phyloP scores from a whole-genome alignment of 2,888 invertebrate genomes.

The Tetranychus piercei region DNA sequence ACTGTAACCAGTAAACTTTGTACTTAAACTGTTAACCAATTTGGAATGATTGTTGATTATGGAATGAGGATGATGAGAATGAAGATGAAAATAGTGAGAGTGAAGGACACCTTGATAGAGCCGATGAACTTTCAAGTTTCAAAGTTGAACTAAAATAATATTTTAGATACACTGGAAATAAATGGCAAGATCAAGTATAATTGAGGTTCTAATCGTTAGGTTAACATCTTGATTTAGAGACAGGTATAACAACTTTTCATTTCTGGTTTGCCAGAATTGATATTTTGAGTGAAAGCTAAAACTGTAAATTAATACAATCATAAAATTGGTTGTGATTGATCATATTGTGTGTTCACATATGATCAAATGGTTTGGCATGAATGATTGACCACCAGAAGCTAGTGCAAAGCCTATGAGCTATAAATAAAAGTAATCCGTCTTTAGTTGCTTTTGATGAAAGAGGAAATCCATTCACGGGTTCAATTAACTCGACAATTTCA shows the following conservation, averaged over 20 bases:
- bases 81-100: background rate
- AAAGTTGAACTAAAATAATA: background rate
- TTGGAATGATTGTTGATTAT: background rate
- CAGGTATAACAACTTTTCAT: background rate
- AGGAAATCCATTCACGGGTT: too few species aligned
- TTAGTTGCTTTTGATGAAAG: too few species aligned
- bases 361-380: too few species aligned
- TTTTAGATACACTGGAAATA: background rate
- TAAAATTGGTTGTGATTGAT: too few species aligned
- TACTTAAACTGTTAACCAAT: background rate
- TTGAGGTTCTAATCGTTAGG: background rate
- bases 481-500: too few species aligned
- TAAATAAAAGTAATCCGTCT: too few species aligned
- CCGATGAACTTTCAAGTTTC: background rate
- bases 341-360: too few species aligned
- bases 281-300: too few species aligned
- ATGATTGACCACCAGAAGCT: too few species aligned
- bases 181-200: background rate
- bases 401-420: too few species aligned
- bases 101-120: conserved; percentile 14
- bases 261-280: background rate
- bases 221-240: background rate
- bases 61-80: background rate
- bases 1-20: background rate
- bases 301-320: too few species aligned